Conservation (phyloP, 2,113 vertebrate species). For the Mellivora capensis region DNA sequence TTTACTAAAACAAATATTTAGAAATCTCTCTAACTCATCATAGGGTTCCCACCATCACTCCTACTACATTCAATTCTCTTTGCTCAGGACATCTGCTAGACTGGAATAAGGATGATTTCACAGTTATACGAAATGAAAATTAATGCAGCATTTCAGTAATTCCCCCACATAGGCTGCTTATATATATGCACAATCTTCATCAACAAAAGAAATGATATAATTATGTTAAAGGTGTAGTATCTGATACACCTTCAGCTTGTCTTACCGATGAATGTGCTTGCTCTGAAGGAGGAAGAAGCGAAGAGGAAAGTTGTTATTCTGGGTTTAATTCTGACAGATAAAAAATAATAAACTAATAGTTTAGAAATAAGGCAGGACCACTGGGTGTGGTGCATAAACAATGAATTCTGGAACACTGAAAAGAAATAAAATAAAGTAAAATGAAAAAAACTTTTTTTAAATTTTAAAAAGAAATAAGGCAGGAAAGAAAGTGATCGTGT, state of each 20-base stretch:
- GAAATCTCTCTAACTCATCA: neutral
- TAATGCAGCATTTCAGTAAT: constrained; percentile 3
- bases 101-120: neutral
- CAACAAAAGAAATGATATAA: constrained; percentile 20
- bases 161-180: neutral
- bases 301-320: neutral
- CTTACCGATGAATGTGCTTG: neutral
- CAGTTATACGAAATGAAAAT: neutral
- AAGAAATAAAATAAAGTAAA: no score
- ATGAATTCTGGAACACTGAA: no score
- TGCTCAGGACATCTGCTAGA: neutral
- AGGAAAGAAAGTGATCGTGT: neutral
- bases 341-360: constrained; percentile 39
- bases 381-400: no score
- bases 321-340: constrained; percentile 7
- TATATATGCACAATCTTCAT: neutral
- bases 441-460: no score
- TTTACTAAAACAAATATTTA: constrained; percentile 32
- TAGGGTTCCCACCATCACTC: neutral
- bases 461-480: neutral
- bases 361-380: neutral
- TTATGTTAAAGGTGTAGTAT: neutral
- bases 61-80: neutral
- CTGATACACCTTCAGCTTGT: neutral
- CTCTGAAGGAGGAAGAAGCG: neutral